Evolutionary conservation across 2,113 vertebrate species (phyloP), one percentile per base, ranked within the genome.

Genomic region (Grus americana): DNA sequence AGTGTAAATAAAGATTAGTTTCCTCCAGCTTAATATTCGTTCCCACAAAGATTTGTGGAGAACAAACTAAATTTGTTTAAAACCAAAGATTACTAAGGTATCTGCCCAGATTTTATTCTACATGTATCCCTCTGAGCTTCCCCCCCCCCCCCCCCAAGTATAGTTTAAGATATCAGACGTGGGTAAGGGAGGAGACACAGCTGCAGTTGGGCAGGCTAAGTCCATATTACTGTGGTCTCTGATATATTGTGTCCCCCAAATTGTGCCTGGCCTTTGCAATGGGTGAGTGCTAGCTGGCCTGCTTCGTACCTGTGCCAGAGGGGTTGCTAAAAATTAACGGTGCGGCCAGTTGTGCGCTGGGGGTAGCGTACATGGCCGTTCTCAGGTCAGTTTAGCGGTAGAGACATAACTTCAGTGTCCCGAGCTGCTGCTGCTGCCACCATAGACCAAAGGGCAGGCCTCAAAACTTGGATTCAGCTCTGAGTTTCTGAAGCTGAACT

Each of bases 361-460:
- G n/a, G 23, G 4, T 22, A 49, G 52, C 30, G 32, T 30, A 11
- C 8, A 6, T 6, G 19, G n/a, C 63, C 0, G 0, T 76, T n/a
- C 26, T 44, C 13, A 10, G 6, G 38, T 85, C 70, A 2, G 8
- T 58, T 62, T 49, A n/a, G 23, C 5, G 10, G 38, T 29, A 22
- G 27, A 52, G 58, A 18, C 16, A 15, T 50, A n/a, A 38, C 24
- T 46, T 29, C 46, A 73, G 18, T 4, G 3, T 88, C 63, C 29
- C 1, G 1, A 46, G n/a, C 38, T 82, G 44, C 70, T 86, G n/a
- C 36, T 76, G 40, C 49, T 55, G 10, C 68, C 20, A 11, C 29
- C 14, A 3, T 3, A 84, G 63, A n/a, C n/a, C 0, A 3, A 83
- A 73, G 18, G 24, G 47, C 40, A 81, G 24, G 15, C 44, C n/a